Percentiles rank a stretch among this genome's conserved stretches.
Evolutionary conservation across 2,888 invertebrate species (phyloP).

Genomic region (Incurvaria masculella): DNA sequence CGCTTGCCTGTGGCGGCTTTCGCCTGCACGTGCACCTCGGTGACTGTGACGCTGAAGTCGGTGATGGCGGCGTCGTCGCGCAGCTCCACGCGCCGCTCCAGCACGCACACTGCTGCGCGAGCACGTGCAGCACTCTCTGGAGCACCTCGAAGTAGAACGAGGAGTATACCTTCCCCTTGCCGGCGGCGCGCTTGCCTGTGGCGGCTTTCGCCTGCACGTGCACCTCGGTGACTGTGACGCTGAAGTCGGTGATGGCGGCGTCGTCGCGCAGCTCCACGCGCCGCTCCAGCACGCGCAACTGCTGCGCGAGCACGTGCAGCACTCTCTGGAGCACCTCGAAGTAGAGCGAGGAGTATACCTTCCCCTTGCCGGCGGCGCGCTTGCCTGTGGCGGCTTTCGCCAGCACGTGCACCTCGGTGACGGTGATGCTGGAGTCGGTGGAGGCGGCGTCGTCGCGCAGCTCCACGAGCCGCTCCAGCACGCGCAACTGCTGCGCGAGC

Average conservation of each 20-base stretch:
- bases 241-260: not conserved
- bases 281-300: conserved; percentile 35
- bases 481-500: conserved; percentile 35
- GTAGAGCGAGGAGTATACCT: too few relatives aligned
- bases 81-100: conserved; percentile 34
- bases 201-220: conserved; percentile 32
- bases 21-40: conserved; percentile 35
- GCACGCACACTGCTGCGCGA: conserved; percentile 38
- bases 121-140: conserved; percentile 33
- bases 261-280: conserved; percentile 27
- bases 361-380: conserved; percentile 11
- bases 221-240: conserved; percentile 27
- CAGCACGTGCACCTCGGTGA: conserved; percentile 36
- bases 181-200: too few relatives aligned
- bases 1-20: too few relatives aligned
- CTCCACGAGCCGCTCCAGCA: conserved; percentile 34
- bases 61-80: conserved; percentile 9
- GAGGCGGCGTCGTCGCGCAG: conserved; percentile 18
- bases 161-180: too few relatives aligned
- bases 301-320: conserved; percentile 35
- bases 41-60: conserved; percentile 17
- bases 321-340: conserved; percentile 39
- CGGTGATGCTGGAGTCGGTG: conserved; percentile 3
- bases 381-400: conserved; percentile 17
- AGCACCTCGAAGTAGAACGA: conserved; percentile 32